Evolutionary conservation across 2,888 invertebrate species (phyloP).

Genomic region (Coelogynopora nodosa): DNA sequence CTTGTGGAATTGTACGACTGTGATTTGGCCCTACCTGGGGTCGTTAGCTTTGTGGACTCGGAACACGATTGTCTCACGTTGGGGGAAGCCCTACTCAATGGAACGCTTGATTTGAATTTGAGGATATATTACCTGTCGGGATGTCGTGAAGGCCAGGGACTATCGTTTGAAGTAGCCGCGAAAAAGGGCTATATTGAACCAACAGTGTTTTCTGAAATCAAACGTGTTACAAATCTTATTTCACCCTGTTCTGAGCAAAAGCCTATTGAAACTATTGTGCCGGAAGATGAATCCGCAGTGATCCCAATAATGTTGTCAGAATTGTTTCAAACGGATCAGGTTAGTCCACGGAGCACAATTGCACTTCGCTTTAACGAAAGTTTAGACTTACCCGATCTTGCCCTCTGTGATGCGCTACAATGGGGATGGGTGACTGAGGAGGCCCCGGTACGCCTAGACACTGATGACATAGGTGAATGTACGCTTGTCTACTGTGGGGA

Average conservation of each 20-base stretch:
- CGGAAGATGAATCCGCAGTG: background rate
- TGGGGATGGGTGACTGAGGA: background rate
- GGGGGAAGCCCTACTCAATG: background rate
- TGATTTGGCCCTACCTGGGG: background rate
- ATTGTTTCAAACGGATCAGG: background rate
- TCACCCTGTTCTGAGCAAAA: background rate
- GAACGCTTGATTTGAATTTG: background rate
- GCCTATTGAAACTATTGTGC: background rate
- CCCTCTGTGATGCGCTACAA: background rate
- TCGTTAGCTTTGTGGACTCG: background rate
- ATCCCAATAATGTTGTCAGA: background rate
- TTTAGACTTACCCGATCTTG: background rate
- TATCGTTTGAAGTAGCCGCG: background rate
- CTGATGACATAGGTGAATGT: background rate
- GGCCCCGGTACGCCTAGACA: background rate
- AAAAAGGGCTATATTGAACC: background rate
- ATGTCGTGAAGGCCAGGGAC: background rate
- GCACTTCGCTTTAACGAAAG: background rate
- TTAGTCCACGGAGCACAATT: background rate
- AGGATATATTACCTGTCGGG: background rate
- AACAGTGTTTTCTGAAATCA: background rate
- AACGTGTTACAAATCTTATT: background rate
- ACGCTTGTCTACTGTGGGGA: background rate
- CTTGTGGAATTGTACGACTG: background rate
- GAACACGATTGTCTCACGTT: background rate